Conservation (phyloP, 1,140 invertebrate species). For the Halesus radiatus region DNA sequence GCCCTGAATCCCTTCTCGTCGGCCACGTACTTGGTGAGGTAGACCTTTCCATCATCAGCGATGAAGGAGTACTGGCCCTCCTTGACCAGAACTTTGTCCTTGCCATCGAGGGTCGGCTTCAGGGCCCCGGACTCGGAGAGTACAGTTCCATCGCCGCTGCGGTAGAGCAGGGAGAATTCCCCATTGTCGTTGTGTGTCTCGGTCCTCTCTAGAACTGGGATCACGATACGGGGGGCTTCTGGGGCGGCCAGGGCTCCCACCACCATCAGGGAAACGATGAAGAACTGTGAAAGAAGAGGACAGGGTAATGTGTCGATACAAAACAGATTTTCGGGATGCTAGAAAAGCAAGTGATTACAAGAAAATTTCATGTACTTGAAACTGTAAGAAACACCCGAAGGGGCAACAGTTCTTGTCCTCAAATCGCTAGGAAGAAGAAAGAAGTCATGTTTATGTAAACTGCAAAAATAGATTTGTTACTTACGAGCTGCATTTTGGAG, state of each 20-base stretch:
- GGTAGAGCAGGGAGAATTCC: conserved; percentile 57
- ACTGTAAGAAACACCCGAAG: too few relatives aligned
- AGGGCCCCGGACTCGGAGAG: conserved; percentile 52
- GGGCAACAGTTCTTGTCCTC: too few relatives aligned
- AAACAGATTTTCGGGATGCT: too few relatives aligned
- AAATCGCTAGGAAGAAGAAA: too few relatives aligned
- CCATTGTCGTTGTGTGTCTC: conserved; percentile 56
- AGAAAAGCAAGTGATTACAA: too few relatives aligned
- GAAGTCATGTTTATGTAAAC: too few relatives aligned
- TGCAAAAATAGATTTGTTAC: too few relatives aligned
- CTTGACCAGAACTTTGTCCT: conserved; percentile 52
- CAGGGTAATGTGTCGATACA: too few relatives aligned
- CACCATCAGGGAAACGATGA: conserved; percentile 38
- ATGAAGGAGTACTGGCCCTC: conserved; percentile 45
- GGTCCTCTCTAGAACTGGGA: conserved; percentile 56
- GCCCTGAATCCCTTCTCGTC: conserved; percentile 50
- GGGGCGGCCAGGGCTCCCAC: conserved; percentile 48
- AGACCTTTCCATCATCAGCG: conserved; percentile 47
- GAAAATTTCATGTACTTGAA: too few relatives aligned
- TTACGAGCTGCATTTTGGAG: too few relatives aligned
- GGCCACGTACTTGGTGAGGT: conserved; percentile 48
- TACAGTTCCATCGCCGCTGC: conserved; percentile 53
- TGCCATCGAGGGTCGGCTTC: conserved; percentile 50
- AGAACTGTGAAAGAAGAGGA: conserved; percentile 8
- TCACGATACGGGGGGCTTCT: conserved; percentile 39